Base-by-base conservation (phyloP, 64 coral and sea anemone species). In the Montipora capricornis region DNA sequence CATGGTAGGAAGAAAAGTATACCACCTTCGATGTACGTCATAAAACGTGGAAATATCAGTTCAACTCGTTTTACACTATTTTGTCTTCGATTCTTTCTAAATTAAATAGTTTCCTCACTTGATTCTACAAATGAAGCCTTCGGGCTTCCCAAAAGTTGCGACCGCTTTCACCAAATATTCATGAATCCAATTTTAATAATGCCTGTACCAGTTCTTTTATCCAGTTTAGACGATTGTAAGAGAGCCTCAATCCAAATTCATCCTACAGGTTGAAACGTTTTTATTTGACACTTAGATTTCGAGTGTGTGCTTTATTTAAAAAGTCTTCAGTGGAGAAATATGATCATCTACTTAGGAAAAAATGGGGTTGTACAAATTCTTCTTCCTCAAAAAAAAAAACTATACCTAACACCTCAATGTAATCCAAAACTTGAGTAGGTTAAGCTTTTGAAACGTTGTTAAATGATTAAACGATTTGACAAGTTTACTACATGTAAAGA, bases 131-230 rank as follows among this genome's bases (percentile, higher is more conserved):
- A 70, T 71, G n/a, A 22, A 50, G 66, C 45, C 49, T 45, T 67
- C 8, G 17, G 45, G 22, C 47, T 50, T 49, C 16, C 16, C 6
- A 11, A 4, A 22, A 10, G 9, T 71, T 47, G 66, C 66, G 8
- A 16, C 44, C 20, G 48, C 48, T 86, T 70, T 67, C 58, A 47
- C 81, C 58, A 15, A 17, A 46, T 47, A 82, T 58, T 17, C 20
- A 55, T 13, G 22, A 73, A 82, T 24, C 8, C 55, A 83, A 67
- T 83, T 83, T 83, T 4, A 15, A 83, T 83, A 47, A 68, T 45
- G 44, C 26, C 44, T 83, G 8, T 3, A 29, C 37, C 81, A 83
- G 26, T 26, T 59, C 60, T 67, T 66, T 83, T 7, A 68, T 48
- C 44, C 16, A 67, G 60, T 64, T 26, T 44, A 14, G 24, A 0